Conservation (phyloP, 2,888 invertebrate genomes). For the Torymus aiolomorphi region DNA sequence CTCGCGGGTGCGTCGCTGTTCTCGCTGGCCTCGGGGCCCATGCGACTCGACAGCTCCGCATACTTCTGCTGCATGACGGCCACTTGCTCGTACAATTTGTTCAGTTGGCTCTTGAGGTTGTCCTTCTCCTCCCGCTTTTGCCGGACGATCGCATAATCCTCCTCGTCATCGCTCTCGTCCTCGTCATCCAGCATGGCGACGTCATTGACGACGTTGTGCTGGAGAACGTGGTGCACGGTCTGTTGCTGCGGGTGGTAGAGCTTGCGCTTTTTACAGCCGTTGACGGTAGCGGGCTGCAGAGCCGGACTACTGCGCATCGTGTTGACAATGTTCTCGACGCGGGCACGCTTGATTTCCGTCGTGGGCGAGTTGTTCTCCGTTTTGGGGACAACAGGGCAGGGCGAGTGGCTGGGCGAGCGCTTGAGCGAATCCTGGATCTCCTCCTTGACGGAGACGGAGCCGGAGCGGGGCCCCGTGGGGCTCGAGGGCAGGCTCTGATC, state of each 20-base stretch:
- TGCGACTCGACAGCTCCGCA: constrained; percentile 89
- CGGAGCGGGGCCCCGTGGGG: constrained; percentile 72
- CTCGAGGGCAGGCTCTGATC: constrained; percentile 73
- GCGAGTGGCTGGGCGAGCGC: constrained; percentile 73
- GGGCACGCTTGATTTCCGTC: constrained; percentile 91
- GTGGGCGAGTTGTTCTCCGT: constrained; percentile 76
- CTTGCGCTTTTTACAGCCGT: constrained; percentile 97
- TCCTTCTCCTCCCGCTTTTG: constrained; percentile 92
- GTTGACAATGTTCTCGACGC: constrained; percentile 96
- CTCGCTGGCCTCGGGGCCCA: constrained; percentile 82
- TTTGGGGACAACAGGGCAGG: constrained; percentile 72
- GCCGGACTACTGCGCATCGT: constrained; percentile 93
- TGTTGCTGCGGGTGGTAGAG: constrained; percentile 97
- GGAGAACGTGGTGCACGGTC: constrained; percentile 80
- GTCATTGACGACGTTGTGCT: constrained; percentile 76
- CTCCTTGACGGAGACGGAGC: constrained; percentile 73
- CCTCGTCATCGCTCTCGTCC: constrained; percentile 87
- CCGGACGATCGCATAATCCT: constrained; percentile 86
- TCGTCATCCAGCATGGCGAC: constrained; percentile 82
- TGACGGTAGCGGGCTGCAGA: constrained; percentile 78
- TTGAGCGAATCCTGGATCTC: constrained; percentile 72
- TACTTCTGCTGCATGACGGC: constrained; percentile 95
- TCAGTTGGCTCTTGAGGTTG: constrained; percentile 88
- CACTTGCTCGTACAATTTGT: constrained; percentile 91
- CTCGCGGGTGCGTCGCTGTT: constrained; percentile 76